Evolutionary conservation across 1,140 invertebrate species (phyloP), one percentile per base, ranked within the genome.

Genomic region (Leptinotarsa texana): DNA sequence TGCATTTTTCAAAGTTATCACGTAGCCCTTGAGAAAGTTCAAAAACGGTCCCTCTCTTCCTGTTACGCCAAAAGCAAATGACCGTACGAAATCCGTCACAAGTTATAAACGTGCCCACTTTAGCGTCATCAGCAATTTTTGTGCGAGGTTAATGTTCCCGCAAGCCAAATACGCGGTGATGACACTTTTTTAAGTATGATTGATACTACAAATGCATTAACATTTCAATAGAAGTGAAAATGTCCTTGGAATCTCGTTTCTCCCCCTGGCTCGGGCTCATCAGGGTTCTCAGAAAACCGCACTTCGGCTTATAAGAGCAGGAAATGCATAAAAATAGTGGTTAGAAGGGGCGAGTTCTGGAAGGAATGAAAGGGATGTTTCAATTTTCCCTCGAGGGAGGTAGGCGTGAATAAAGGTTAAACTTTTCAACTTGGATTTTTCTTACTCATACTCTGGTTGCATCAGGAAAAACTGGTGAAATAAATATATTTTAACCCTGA

Each of bases 161-260:
- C 3, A 57, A 57, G 51, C 51, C 51, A 18, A 57, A 57, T 57
- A 57, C 51, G 51, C 15, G 15, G 51, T 57, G 51, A 57, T 57
- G 51, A 65, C 51, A 67, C 48, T 42, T 62, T 70, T 70, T 61
- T 74, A 68, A 70, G 74, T 74, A 74, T 74, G 74, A 74, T 74
- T 74, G 74, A 74, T 74, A 66, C 57, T 61, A 57, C 21, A 68
- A 69, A 74, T 22, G 63, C 68, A 74, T 74, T 74, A 74, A 61
- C 68, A 72, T 72, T 72, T 72, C 49, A 62, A 72, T 72, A 49
- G 68, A 69, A 47, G 17, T 18, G 22, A 57, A 72, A 48, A 69
- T 69, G 63, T 22, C 63, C 27, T 22, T 24, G 21, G 4, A 13
- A 15, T 15, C 15, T n/a, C n/a, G 13, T 65, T 33, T 33, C 21